Percentiles rank a stretch among this genome's conserved stretches.
Conservation (phyloP, 2,113 vertebrate species). For the Elgaria multicarinata region DNA sequence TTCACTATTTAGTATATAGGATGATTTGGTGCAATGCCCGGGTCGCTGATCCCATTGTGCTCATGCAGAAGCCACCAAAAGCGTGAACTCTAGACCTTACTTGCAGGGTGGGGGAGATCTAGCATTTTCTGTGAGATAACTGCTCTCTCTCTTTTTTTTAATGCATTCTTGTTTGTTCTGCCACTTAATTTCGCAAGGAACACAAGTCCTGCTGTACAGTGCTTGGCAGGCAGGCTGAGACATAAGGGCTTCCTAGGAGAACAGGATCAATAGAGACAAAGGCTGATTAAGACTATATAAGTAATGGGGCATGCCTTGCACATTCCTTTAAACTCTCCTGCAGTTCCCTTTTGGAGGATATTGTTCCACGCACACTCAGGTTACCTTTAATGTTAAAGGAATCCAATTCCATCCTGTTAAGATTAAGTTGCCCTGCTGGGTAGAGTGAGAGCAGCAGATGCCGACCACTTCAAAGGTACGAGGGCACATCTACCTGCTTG, state of each 20-base stretch:
- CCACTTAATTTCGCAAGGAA: rapidly evolving
- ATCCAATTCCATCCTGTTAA: conserved; percentile 38
- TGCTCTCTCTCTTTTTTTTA: neutral
- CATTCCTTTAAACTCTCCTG: conserved; percentile 9
- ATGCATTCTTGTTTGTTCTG: neutral
- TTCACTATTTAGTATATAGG: no score
- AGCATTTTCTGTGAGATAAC: neutral
- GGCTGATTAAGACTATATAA: rapidly evolving
- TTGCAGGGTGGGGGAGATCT: neutral
- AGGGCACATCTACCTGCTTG: neutral
- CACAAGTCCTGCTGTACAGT: neutral
- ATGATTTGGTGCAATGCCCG: neutral
- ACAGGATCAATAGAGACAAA: conserved; percentile 17
- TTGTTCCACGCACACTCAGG: conserved; percentile 37
- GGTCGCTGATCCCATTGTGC: neutral
- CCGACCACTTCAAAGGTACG: conserved; percentile 29
- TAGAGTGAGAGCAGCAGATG: conserved; percentile 43
- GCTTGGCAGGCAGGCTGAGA: neutral
- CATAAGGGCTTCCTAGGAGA: neutral
- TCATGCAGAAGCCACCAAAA: neutral
- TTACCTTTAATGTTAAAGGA: conserved; percentile 30
- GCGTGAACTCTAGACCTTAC: neutral
- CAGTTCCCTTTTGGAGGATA: neutral
- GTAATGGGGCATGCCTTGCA: neutral
- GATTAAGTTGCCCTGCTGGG: conserved; percentile 46